Percentiles rank a stretch among this genome's conserved stretches.
phyloP scores from a whole-genome alignment of 1,140 invertebrate genomes.

The Venturia canescens region DNA sequence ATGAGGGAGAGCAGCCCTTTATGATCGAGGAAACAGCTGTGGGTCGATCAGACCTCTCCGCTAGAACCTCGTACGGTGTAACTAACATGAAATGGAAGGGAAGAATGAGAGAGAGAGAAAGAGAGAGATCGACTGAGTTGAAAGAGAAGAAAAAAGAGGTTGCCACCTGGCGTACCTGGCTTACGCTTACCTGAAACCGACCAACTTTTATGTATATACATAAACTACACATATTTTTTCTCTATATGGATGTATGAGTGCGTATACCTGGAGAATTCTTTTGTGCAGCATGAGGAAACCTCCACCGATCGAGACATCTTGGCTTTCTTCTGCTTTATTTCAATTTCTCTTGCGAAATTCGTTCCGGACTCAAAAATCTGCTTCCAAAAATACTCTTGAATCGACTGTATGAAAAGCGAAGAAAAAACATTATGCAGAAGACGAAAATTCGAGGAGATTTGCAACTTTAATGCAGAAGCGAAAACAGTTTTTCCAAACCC shows the following conservation, averaged over 20 bases:
- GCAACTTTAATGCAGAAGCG: background rate
- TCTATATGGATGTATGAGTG: too few species aligned
- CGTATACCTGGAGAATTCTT: conserved; percentile 67
- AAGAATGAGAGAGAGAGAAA: conserved; percentile 54
- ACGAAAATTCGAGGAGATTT: background rate
- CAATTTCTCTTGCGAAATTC: background rate
- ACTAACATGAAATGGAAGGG: conserved; percentile 51
- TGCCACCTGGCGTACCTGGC: conserved; percentile 75
- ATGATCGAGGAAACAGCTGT: conserved; percentile 74
- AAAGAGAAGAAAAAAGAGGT: conserved; percentile 68
- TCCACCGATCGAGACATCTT: conserved; percentile 53
- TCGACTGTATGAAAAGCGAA: background rate
- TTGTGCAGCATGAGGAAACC: conserved; percentile 60
- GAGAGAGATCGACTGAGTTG: conserved; percentile 49
- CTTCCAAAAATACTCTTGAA: background rate
- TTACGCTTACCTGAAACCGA: conserved; percentile 71
- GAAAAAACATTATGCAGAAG: background rate
- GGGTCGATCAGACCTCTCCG: conserved; percentile 55
- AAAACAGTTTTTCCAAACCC: too few species aligned
- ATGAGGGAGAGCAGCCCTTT: conserved; percentile 65
- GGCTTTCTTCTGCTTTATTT: conserved; percentile 45
- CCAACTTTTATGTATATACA: conserved; percentile 47
- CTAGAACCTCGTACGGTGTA: conserved; percentile 48
- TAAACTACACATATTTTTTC: conserved; percentile 5
- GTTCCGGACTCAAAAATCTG: background rate